Conservation (phyloP, 2,113 vertebrate genomes). For the Chinchilla lanigera region DNA sequence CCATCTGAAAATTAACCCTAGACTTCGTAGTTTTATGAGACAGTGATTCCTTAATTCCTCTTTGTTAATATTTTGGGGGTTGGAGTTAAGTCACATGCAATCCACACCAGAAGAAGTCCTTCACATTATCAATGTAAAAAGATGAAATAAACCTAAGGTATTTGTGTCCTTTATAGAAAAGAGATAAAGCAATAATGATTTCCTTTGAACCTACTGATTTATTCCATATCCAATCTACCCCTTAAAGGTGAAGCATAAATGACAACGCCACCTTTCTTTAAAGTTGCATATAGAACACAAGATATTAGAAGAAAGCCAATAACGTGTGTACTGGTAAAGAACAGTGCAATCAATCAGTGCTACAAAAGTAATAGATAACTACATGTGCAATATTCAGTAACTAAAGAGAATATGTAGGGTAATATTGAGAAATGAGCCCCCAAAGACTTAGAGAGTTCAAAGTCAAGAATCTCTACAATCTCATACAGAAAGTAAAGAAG, state of each 20-base stretch:
- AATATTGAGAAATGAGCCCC: background rate
- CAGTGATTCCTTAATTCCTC: background rate
- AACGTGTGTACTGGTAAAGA: background rate
- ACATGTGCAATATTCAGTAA: background rate
- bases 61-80: background rate
- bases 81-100: background rate
- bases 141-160: background rate
- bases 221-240: background rate
- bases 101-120: conserved; percentile 1
- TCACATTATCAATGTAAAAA: background rate
- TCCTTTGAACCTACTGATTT: conserved; percentile 20
- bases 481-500: background rate
- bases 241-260: conserved; percentile 20
- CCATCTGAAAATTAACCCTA: background rate
- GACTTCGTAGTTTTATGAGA: background rate
- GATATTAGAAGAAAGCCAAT: background rate
- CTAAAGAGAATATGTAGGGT: background rate
- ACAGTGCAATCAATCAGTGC: background rate
- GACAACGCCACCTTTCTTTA: background rate
- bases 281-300: background rate
- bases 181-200: conserved; percentile 9
- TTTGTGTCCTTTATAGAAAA: background rate
- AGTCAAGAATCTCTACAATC: conserved; percentile 7
- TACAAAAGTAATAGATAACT: conserved; percentile 15
- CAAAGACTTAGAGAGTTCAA: background rate